These are phyloP conservation scores for Gortyna flavago DNA, from an alignment of 2,888 invertebrate genomes.

Conservation along the genomic window DNA sequence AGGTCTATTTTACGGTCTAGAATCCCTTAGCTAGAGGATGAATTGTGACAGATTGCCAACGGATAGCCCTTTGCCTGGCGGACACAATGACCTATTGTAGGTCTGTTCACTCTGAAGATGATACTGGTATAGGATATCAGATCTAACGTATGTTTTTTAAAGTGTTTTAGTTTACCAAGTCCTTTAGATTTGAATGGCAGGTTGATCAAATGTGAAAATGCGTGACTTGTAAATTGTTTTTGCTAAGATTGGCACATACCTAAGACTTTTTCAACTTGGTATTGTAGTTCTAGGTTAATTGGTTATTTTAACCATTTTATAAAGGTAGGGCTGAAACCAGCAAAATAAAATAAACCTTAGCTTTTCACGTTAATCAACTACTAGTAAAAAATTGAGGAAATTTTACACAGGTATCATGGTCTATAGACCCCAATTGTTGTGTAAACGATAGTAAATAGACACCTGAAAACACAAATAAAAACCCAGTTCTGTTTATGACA, in stretches of 20 bases:
- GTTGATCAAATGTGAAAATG: background rate
- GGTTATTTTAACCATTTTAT: too few relatives aligned
- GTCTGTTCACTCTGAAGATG: background rate
- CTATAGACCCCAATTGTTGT: background rate
- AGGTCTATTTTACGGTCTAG: background rate
- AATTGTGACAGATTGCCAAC: slow-evolving; percentile 28
- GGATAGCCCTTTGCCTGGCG: background rate
- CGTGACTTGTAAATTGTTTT: too few relatives aligned
- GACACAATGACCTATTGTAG: slow-evolving; percentile 17
- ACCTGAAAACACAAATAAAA: background rate
- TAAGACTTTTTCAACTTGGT: background rate
- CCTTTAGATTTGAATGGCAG: background rate
- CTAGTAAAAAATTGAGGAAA: background rate
- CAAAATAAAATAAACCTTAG: background rate
- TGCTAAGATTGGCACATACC: background rate
- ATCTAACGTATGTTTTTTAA: background rate
- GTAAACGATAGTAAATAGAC: background rate
- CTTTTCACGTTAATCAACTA: background rate
- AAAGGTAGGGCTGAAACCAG: too few relatives aligned
- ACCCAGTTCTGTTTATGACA: background rate
- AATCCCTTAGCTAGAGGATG: slow-evolving; percentile 9
- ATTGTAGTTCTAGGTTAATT: too few relatives aligned
- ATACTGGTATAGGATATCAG: background rate
- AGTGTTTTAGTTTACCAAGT: background rate
- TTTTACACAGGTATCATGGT: too few relatives aligned